Evolutionary conservation across 2,888 invertebrate species (phyloP).

Genomic region (Hirudinaria manillensis): DNA sequence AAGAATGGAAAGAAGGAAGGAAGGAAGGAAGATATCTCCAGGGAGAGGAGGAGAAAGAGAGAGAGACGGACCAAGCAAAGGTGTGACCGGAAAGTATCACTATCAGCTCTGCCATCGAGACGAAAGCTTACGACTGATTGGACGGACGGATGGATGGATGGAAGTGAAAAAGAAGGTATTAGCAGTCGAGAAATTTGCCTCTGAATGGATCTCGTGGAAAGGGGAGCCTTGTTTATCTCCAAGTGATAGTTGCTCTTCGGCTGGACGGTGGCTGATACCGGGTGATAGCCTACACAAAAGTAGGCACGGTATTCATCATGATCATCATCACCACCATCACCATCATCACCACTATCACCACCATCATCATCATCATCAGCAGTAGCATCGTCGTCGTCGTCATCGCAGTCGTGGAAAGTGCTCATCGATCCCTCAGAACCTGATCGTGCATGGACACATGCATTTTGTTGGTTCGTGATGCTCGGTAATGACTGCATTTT

Average conservation of each 20-base stretch:
- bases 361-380: constrained; percentile 8
- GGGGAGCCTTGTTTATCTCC: too few relatives aligned
- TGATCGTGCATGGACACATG: too few relatives aligned
- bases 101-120: background rate
- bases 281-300: background rate
- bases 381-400: background rate
- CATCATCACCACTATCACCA: constrained; percentile 16
- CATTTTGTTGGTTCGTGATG: too few relatives aligned
- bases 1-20: background rate
- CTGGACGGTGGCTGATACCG: background rate
- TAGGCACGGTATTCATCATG: background rate
- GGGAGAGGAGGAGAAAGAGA: constrained; percentile 1
- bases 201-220: too few relatives aligned
- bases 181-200: too few relatives aligned
- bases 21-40: background rate
- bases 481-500: background rate
- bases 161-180: too few relatives aligned
- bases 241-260: background rate
- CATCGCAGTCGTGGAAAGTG: background rate
- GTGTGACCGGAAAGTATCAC: background rate
- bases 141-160: too few relatives aligned
- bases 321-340: constrained; percentile 2
- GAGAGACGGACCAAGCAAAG: background rate
- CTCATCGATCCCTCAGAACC: too few relatives aligned
- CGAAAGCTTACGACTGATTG: too few relatives aligned